Percentiles rank a stretch among this genome's conserved stretches.
These are phyloP conservation scores for Limanda limanda DNA, from an alignment of 2,113 vertebrate species.

Conservation along the genomic window DNA sequence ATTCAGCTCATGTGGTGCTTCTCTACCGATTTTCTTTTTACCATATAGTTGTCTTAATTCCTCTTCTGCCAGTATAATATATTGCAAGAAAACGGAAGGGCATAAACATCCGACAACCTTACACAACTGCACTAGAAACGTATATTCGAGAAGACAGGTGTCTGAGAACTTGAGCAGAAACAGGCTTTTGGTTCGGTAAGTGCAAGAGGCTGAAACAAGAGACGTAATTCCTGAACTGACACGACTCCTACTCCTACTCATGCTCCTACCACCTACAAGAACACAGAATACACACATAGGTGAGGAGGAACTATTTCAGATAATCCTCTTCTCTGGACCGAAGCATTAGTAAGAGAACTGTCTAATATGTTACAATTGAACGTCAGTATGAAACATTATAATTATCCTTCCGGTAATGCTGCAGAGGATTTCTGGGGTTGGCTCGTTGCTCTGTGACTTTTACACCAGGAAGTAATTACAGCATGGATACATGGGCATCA, in stretches of 20 bases:
- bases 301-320: constrained; percentile 24
- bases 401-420: constrained; percentile 53
- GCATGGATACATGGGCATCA: constrained; percentile 65
- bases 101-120: background rate
- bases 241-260: background rate
- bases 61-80: background rate
- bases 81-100: background rate
- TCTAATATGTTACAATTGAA: constrained; percentile 48
- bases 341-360: constrained; percentile 21
- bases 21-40: background rate
- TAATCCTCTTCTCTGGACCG: background rate
- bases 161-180: constrained; percentile 22
- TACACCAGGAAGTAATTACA: constrained; percentile 74
- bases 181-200: too few relatives aligned
- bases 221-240: constrained; percentile 9
- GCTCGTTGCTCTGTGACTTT: constrained; percentile 59
- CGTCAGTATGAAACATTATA: constrained; percentile 51
- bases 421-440: constrained; percentile 63
- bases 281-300: constrained; percentile 34
- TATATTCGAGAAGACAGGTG: background rate
- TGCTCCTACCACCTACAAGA: constrained; percentile 10
- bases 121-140: background rate
- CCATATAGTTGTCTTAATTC: background rate
- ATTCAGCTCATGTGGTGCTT: background rate
- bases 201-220: background rate